Base-by-base conservation (phyloP, 2,888 invertebrate genomes). In the Drosophila affinis region DNA sequence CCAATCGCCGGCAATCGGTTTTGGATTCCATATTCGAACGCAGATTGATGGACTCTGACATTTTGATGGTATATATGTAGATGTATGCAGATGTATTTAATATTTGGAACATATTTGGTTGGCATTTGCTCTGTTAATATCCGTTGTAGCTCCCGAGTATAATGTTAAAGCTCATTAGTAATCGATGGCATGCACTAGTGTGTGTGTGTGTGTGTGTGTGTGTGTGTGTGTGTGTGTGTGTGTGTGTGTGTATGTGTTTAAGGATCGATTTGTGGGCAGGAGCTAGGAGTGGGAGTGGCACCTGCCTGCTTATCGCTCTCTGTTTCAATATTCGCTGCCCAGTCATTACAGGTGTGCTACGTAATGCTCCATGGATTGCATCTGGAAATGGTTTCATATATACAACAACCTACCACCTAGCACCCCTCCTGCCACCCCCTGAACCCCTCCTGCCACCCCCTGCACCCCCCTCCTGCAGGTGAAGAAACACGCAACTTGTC, bases 401-500 rank as follows among this genome's bases (percentile, higher is more conserved):
- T 17, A 39, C 24, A 21, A 59, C 12, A 24, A 64, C 14, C 57
- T n/a, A 21, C 18, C 18, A 1, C 18, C 18, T 21, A 2, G 1
- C 18, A 3, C 21, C 21, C 21, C 21, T 21, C 21, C 2, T 21
- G 21, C 21, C 21, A 3, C 21, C 21, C 3, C 21, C 2, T 21
- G 21, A 1, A 21, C 21, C 21, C 21, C 21, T 3, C 21, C 3
- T 21, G 21, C 21, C 21, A 21, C n/a, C 14, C n/a, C 0, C 7
- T 14, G 1, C 6, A 18, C 27, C 27, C 27, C 27, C 6, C 27
- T 27, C 29, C 29, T 3, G 10, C 3, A 12, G 17, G 39, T 17
- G 9, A 14, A 32, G 24, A 72, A 72, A 46, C 82, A 80, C 82
- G 79, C 82, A 71, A 76, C 47, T 72, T 81, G 68, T 71, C 60